Percentiles rank a stretch among this genome's conserved stretches.
Conservation (phyloP, 2,888 invertebrate species). For the Eilema sororculum region DNA sequence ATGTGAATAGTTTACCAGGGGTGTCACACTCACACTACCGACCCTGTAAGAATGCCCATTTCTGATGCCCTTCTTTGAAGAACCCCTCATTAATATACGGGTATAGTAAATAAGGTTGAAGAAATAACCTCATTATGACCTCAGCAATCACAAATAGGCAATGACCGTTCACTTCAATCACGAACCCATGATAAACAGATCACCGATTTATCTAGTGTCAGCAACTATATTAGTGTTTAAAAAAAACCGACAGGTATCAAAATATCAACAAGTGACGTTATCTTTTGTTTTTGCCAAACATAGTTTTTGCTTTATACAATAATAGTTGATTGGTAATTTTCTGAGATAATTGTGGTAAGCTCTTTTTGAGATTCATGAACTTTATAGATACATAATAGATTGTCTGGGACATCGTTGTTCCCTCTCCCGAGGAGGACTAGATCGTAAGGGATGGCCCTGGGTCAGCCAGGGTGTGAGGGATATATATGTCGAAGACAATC, state of each 20-base stretch:
- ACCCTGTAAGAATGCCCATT: too few species aligned
- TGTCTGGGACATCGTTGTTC: too few species aligned
- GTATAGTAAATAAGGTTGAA: not conserved
- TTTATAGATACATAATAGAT: too few species aligned
- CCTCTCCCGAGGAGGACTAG: too few species aligned
- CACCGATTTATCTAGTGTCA: conserved; percentile 10
- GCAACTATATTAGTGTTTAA: not conserved
- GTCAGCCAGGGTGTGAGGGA: too few species aligned
- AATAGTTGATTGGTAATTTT: not conserved
- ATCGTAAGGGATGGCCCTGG: too few species aligned
- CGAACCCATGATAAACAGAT: conserved; percentile 15
- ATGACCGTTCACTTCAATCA: conserved; percentile 6
- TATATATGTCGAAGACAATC: too few species aligned
- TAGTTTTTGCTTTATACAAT: conserved; percentile 1
- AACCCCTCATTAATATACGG: not conserved
- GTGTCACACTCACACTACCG: too few species aligned
- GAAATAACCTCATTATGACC: not conserved
- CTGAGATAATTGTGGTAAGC: not conserved
- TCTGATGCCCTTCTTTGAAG: too few species aligned
- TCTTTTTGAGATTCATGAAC: not conserved
- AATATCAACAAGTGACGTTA: conserved; percentile 14
- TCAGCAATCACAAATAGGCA: not conserved
- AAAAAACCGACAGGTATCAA: not conserved
- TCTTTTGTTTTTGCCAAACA: conserved; percentile 12
- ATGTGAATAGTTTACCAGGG: too few species aligned